Conservation (phyloP, 2,888 invertebrate species). For the Cryptosula pallasiana region DNA sequence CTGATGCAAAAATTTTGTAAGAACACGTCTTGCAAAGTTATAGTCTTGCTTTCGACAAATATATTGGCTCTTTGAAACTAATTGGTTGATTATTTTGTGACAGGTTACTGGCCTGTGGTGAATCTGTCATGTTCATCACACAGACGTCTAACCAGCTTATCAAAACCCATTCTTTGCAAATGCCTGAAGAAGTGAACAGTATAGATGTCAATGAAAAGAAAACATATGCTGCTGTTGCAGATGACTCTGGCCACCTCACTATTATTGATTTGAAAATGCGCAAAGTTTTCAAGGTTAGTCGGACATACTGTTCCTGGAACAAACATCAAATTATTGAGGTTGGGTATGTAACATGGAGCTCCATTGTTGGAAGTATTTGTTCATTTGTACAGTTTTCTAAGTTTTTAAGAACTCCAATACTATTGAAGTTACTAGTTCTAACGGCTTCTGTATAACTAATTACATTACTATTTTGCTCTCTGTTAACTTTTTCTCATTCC, state of each 20-base stretch:
- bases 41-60: no score
- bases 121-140: neutral
- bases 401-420: neutral
- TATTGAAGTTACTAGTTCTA: no score
- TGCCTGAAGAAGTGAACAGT: neutral
- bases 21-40: no score
- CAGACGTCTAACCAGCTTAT: neutral
- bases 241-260: neutral
- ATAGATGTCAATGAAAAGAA: constrained; percentile 7
- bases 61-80: no score
- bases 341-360: no score
- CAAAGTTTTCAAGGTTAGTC: constrained; percentile 14
- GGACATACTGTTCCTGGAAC: no score
- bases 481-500: no score
- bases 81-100: neutral
- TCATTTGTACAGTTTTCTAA: neutral
- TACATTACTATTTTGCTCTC: no score
- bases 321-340: no score
- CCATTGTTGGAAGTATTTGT: no score
- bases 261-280: neutral
- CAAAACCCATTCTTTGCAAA: neutral
- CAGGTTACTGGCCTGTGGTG: neutral
- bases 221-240: neutral
- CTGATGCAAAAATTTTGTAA: no score
- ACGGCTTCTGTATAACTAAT: no score